A percentile compares a stretch with the other conserved stretches of the same genome.
Evolutionary conservation across 1,140 invertebrate genomes (phyloP).

Genomic region (Laupala kohalensis): DNA sequence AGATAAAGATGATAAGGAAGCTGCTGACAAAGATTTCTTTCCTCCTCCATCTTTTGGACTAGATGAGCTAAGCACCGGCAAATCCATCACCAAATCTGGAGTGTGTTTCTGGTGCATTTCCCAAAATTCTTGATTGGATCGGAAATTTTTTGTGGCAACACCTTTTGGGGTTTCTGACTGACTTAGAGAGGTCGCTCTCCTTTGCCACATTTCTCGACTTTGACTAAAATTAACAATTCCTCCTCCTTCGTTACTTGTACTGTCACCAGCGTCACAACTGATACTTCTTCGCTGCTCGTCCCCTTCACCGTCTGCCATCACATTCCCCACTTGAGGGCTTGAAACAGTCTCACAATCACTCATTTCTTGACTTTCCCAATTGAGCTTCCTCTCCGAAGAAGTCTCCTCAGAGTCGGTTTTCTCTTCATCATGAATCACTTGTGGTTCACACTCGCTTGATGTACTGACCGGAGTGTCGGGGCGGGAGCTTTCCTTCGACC

Average conservation of each 20-base stretch:
- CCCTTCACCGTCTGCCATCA: slow-evolving; percentile 2
- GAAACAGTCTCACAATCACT: neutral
- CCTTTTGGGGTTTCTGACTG: slow-evolving; percentile 25
- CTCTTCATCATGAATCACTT: neutral
- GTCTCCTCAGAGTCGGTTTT: neutral
- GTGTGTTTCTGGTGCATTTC: slow-evolving; percentile 50
- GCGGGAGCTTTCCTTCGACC: slow-evolving; percentile 12
- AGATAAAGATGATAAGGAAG: slow-evolving; percentile 9
- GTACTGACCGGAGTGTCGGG: slow-evolving; percentile 8
- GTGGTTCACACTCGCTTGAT: slow-evolving; percentile 3
- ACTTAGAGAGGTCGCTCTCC: slow-evolving; percentile 39
- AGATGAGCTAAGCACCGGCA: slow-evolving; percentile 41
- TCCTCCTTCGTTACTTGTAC: slow-evolving; percentile 14
- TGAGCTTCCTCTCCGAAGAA: neutral
- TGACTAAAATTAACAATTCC: slow-evolving; percentile 24
- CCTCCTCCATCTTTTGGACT: slow-evolving; percentile 30
- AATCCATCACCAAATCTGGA: slow-evolving; percentile 79
- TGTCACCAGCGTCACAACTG: slow-evolving; percentile 24
- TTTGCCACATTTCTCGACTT: slow-evolving; percentile 47
- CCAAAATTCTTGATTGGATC: slow-evolving; percentile 32
- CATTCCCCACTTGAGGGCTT: neutral
- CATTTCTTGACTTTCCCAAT: slow-evolving; percentile 5
- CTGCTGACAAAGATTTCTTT: slow-evolving; percentile 29
- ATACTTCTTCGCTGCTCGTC: slow-evolving; percentile 23
- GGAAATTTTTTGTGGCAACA: slow-evolving; percentile 12